These are phyloP conservation scores for Drosophila infuscata DNA, from an alignment of 2,888 invertebrate species.

Conservation along the genomic window DNA sequence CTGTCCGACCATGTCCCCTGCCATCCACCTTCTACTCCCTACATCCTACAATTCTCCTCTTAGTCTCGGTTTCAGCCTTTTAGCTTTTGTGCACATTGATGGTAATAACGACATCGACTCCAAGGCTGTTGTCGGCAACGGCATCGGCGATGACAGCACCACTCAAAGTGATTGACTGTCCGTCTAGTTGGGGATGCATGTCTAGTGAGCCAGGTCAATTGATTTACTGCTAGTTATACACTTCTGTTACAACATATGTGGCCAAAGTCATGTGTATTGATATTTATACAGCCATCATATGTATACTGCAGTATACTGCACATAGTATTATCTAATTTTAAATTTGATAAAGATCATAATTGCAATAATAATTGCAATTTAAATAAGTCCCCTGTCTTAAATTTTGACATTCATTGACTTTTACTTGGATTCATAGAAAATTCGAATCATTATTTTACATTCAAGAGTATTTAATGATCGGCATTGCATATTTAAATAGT, in stretches of 20 bases:
- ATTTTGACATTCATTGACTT: background rate
- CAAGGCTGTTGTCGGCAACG: background rate
- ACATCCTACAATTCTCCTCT: background rate
- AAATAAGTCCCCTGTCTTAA: background rate
- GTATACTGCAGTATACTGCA: background rate
- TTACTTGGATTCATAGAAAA: background rate
- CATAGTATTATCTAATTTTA: background rate
- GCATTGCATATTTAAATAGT: background rate
- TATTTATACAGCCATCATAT: background rate
- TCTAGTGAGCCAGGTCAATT: conserved; percentile 34
- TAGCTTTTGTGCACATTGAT: conserved; percentile 42
- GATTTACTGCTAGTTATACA: conserved; percentile 46
- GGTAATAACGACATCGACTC: conserved; percentile 25
- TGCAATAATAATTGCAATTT: background rate
- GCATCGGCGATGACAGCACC: conserved; percentile 41
- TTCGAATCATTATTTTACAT: background rate
- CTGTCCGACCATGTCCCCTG: conserved; percentile 14
- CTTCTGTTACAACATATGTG: background rate
- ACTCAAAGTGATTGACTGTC: conserved; percentile 71
- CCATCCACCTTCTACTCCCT: background rate
- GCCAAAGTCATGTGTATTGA: background rate
- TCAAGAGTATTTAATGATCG: conserved; percentile 1
- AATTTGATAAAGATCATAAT: background rate
- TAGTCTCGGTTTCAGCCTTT: conserved; percentile 19
- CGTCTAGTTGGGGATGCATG: conserved; percentile 28